Evolutionary conservation across 1,140 invertebrate species (phyloP), one percentile per base, ranked within the genome.

Genomic region (Akabosia matsudoensis): DNA sequence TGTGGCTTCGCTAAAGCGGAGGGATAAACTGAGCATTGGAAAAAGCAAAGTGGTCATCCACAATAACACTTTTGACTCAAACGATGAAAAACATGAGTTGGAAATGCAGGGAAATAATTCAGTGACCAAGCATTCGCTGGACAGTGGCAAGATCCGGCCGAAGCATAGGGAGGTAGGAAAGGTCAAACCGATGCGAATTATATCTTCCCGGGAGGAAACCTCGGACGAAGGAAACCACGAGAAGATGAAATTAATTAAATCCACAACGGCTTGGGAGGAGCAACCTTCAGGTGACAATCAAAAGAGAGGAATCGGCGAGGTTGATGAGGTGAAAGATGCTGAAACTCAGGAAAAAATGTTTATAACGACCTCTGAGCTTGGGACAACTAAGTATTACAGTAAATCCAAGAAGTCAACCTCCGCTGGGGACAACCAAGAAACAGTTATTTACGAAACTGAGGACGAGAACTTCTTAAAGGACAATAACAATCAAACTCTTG

Each of bases 271-370:
- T 1, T 67, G 61, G 61, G 61, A 67, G 3, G 61, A 31, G 24
- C 3, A 14, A 7, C 54, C 54, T 13, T 30, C 24, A 4, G 22
- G 1, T n/a, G 61, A 67, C 61, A 67, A 67, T 67, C 61, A 30
- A n/a, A 10, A 31, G 31, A 7, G 28, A n/a, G 54, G 54, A 22
- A 22, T 30, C 31, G 7, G 13, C 31, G 61, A 67, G 28, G n/a
- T 30, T 67, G 61, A 67, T 10, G 24, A 67, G 1, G 28, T 67
- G 3, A 67, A 67, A 31, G n/a, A 30, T 30, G 4, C 28, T 10
- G 61, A 67, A 31, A 67, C 61, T 2, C 61, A 24, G 28, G 61
- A 67, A n/a, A 67, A 67, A 31, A 67, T 67, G 61, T 67, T 67
- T 67, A 67, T 67, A 13, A 67, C 10, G 13, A 31, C 61, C 1